Evolutionary conservation across 2,888 invertebrate species (phyloP).

Genomic region (Venustoraphidia nigricollis): DNA sequence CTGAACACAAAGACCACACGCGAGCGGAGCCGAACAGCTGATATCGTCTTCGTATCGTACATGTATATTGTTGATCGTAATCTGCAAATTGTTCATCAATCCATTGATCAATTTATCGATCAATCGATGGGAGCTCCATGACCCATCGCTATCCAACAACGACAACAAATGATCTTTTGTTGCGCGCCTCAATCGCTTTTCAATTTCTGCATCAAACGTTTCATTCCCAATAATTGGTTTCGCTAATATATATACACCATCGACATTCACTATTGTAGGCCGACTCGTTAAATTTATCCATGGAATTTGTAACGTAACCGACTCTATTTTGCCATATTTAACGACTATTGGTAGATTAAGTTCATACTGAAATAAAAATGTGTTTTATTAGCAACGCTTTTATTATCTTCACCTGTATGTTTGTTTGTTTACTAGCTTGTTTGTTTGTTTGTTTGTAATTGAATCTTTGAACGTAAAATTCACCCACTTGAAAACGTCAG

Average conservation of each 20-base stretch:
- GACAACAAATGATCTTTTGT: conserved; percentile 55
- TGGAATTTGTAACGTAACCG: conserved; percentile 57
- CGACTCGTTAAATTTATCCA: conserved; percentile 63
- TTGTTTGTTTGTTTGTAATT: too few relatives aligned
- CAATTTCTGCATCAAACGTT: conserved; percentile 55
- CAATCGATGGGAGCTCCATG: conserved; percentile 48
- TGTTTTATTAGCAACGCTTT: too few relatives aligned
- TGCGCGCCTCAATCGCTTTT: conserved; percentile 54
- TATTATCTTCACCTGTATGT: too few relatives aligned
- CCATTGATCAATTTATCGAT: conserved; percentile 59
- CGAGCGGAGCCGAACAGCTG: conserved; percentile 46
- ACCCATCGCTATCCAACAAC: conserved; percentile 42
- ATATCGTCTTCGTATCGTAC: conserved; percentile 66
- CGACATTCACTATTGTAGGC: conserved; percentile 54
- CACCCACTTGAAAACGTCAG: too few relatives aligned
- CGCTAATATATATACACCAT: conserved; percentile 61
- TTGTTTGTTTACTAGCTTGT: too few relatives aligned
- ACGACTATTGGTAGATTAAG: conserved; percentile 68
- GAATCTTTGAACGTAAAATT: too few relatives aligned
- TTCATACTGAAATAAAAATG: conserved; percentile 47
- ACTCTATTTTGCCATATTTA: conserved; percentile 64
- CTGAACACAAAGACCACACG: conserved; percentile 64
- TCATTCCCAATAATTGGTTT: conserved; percentile 55
- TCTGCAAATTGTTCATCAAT: conserved; percentile 64
- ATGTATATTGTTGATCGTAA: conserved; percentile 63